phyloP scores from a whole-genome alignment of 2,888 invertebrate species.

The Epinotia demarniana region DNA sequence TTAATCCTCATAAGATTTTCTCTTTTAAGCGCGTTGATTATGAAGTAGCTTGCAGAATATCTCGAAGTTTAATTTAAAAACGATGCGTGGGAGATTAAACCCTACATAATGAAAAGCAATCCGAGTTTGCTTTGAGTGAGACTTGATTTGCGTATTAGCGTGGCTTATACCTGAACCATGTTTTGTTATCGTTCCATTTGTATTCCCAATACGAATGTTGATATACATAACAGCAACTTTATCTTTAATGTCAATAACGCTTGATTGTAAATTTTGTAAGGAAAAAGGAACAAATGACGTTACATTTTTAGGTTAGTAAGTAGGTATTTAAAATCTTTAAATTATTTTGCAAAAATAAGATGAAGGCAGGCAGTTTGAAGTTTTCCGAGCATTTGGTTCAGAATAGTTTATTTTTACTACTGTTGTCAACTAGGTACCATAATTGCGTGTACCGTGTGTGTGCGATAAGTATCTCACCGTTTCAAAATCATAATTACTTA shows the following conservation, averaged over 20 bases:
- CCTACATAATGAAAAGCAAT: background rate
- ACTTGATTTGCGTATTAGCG: background rate
- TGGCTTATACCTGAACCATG: background rate
- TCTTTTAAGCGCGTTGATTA: slow-evolving; percentile 67
- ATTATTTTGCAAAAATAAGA: too few species aligned
- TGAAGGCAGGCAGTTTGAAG: too few species aligned
- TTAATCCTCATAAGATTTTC: slow-evolving; percentile 66
- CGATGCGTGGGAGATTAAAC: slow-evolving; percentile 37
- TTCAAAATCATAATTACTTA: slow-evolving; percentile 15
- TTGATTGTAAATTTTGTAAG: too few species aligned
- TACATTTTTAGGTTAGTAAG: too few species aligned
- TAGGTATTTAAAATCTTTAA: too few species aligned
- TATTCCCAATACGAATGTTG: background rate
- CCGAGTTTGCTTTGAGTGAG: background rate
- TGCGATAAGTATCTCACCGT: background rate
- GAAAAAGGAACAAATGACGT: too few species aligned
- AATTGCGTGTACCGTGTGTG: background rate
- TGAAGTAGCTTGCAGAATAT: slow-evolving; percentile 54
- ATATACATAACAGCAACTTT: too few species aligned
- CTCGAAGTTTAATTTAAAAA: slow-evolving; percentile 49
- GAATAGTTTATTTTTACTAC: too few species aligned
- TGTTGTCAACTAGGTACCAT: too few species aligned
- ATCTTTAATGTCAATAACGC: too few species aligned
- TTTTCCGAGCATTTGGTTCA: too few species aligned
- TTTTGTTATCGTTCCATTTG: background rate